Percentiles rank a stretch among this genome's conserved stretches.
Evolutionary conservation across 1,140 invertebrate species (phyloP).

Genomic region (Brachionus sp.): DNA sequence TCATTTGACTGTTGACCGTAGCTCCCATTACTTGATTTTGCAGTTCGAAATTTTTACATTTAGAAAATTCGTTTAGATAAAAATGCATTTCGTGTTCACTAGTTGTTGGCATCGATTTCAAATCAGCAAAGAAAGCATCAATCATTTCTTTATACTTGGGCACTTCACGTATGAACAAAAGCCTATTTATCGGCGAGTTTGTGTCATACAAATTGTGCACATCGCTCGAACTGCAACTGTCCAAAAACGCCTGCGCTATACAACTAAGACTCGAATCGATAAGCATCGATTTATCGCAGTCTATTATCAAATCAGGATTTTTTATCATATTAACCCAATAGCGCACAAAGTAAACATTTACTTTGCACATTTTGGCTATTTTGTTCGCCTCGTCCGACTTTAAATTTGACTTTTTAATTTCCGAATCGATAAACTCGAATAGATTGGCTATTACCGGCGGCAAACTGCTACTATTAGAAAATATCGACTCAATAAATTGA

Average conservation of each 20-base stretch:
- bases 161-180: conserved; percentile 5
- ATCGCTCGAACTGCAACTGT: not conserved
- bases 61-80: conserved; percentile 34
- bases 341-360: conserved; percentile 17
- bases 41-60: not conserved
- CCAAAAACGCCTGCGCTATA: conserved; percentile 24
- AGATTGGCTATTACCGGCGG: not conserved
- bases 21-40: not conserved
- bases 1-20: not conserved
- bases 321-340: not conserved
- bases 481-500: conserved; percentile 13
- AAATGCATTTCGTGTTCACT: conserved; percentile 37
- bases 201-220: not conserved
- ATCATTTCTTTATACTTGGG: conserved; percentile 22
- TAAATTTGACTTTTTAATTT: not conserved
- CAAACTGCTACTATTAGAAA: not conserved
- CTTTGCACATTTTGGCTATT: not conserved
- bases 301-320: not conserved
- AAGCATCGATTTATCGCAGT: not conserved
- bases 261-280: not conserved
- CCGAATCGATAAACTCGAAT: conserved; percentile 9
- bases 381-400: not conserved
- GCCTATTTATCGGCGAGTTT: not conserved
- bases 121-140: not conserved
- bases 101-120: not conserved